phyloP scores from a whole-genome alignment of 2,888 invertebrate species.

The Sarcophaga rosellei region DNA sequence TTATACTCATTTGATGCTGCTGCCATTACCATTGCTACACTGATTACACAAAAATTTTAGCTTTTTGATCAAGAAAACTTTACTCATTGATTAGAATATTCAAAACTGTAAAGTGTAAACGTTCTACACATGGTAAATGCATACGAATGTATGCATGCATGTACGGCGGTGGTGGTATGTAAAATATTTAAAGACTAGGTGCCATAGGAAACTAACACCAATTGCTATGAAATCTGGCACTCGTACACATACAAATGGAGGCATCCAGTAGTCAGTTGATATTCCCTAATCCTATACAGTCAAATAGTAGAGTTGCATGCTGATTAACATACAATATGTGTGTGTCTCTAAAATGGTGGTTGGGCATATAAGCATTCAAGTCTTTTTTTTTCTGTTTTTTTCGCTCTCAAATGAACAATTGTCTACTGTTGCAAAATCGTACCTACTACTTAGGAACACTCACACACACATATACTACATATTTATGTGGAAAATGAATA shows the following conservation, averaged over 20 bases:
- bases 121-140: not conserved
- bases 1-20: not conserved
- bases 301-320: not conserved
- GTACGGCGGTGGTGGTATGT: not conserved
- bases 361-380: not conserved
- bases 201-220: slow-evolving; percentile 52
- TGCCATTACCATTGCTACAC: slow-evolving; percentile 33
- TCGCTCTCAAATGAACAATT: slow-evolving; percentile 35
- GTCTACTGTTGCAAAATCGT: slow-evolving; percentile 52
- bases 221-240: slow-evolving; percentile 52
- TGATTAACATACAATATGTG: slow-evolving; percentile 33
- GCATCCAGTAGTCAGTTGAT: not conserved
- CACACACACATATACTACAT: not conserved
- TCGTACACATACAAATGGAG: not conserved
- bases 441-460: slow-evolving; percentile 35
- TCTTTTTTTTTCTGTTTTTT: not conserved
- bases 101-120: slow-evolving; percentile 47
- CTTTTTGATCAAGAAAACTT: slow-evolving; percentile 61
- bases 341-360: slow-evolving; percentile 1
- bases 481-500: not conserved
- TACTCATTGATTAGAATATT: slow-evolving; percentile 62
- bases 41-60: slow-evolving; percentile 54
- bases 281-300: not conserved
- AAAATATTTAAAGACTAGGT: slow-evolving; percentile 28
- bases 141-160: slow-evolving; percentile 2